Percentiles rank a stretch among this genome's conserved stretches.
Evolutionary conservation across 2,888 invertebrate genomes (phyloP).

Genomic region (Brachyptera putata): DNA sequence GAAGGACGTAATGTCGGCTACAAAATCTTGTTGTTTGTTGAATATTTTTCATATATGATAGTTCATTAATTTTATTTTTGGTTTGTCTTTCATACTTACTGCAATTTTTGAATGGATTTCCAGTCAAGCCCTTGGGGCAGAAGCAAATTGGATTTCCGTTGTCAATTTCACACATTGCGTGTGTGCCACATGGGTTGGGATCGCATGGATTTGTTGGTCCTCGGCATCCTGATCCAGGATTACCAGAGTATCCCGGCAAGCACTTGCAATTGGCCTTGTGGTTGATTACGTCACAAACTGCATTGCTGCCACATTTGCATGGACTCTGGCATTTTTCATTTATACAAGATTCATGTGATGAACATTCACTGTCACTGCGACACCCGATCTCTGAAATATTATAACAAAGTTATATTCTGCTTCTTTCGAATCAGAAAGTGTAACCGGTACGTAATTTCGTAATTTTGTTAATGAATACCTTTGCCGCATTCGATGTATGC

Average conservation of each 20-base stretch:
- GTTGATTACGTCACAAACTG: slow-evolving; percentile 75
- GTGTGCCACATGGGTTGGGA: slow-evolving; percentile 83
- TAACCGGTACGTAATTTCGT: too few relatives aligned
- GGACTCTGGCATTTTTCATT: slow-evolving; percentile 73
- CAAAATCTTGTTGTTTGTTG: neutral
- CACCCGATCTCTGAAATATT: slow-evolving; percentile 61
- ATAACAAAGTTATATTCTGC: neutral
- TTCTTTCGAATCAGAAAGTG: neutral
- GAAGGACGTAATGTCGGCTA: too few relatives aligned
- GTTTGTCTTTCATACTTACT: slow-evolving; percentile 58
- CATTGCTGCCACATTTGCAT: slow-evolving; percentile 72
- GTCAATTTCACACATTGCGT: slow-evolving; percentile 79
- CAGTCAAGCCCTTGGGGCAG: slow-evolving; percentile 84
- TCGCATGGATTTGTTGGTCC: slow-evolving; percentile 72
- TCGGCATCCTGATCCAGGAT: slow-evolving; percentile 66
- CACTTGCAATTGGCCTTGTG: slow-evolving; percentile 80
- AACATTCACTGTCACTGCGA: slow-evolving; percentile 66
- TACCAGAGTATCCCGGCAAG: slow-evolving; percentile 73
- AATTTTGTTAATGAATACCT: too few relatives aligned
- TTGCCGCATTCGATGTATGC: slow-evolving; percentile 67
- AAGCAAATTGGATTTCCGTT: slow-evolving; percentile 83
- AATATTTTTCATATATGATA: neutral
- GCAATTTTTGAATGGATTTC: slow-evolving; percentile 86
- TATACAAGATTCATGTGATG: slow-evolving; percentile 69
- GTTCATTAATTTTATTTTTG: neutral